These are phyloP conservation scores for Drosophila elegans DNA, from an alignment of 1,140 invertebrate species.

Conservation along the genomic window DNA sequence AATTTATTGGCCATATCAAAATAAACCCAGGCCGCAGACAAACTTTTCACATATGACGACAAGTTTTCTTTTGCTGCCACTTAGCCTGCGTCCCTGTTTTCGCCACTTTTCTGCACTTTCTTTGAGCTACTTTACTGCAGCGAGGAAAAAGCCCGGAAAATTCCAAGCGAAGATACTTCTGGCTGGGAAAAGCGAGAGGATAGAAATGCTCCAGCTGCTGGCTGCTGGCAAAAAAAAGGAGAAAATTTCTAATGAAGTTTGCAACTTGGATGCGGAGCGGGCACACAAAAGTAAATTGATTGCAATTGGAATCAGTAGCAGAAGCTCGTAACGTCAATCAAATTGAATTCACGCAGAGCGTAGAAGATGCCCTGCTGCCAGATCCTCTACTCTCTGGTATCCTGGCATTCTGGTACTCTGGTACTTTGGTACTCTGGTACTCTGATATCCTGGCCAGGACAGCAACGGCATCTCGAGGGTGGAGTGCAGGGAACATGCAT, in stretches of 20 bases:
- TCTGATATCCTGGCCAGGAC: slow-evolving; percentile 16
- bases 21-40: slow-evolving; percentile 70
- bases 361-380: background rate
- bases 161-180: slow-evolving; percentile 10
- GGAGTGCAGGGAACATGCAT: slow-evolving; percentile 31
- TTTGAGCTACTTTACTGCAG: slow-evolving; percentile 73
- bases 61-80: slow-evolving; percentile 65
- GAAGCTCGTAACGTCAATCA: slow-evolving; percentile 82
- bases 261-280: slow-evolving; percentile 73
- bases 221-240: slow-evolving; percentile 52
- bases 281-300: slow-evolving; percentile 81
- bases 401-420: too few relatives aligned
- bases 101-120: slow-evolving; percentile 36
- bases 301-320: slow-evolving; percentile 83
- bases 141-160: slow-evolving; percentile 19
- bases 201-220: slow-evolving; percentile 49
- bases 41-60: slow-evolving; percentile 81
- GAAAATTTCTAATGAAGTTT: slow-evolving; percentile 83
- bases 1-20: slow-evolving; percentile 76
- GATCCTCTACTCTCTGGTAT: background rate
- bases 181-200: slow-evolving; percentile 34
- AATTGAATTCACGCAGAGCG: slow-evolving; percentile 78
- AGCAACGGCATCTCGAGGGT: slow-evolving; percentile 29
- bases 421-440: too few relatives aligned
- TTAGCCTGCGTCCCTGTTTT: slow-evolving; percentile 4